Conservation (phyloP, 1,140 invertebrate genomes). For the Drosophila sp. region DNA sequence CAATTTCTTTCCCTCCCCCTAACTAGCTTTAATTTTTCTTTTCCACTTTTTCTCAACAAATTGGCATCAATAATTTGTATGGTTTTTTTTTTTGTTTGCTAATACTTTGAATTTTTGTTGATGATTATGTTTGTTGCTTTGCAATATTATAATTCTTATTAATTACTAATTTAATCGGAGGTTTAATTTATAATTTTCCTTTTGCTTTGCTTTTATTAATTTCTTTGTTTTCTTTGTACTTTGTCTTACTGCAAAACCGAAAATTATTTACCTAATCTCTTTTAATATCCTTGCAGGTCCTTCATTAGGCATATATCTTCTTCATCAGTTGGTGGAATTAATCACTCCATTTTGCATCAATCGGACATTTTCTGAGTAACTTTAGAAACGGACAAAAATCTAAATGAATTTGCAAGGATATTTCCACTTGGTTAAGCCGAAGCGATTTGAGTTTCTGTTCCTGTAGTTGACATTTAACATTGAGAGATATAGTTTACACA, state of each 20-base stretch:
- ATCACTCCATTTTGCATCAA: too few species aligned
- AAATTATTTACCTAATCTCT: neutral
- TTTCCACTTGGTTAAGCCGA: neutral
- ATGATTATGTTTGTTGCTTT: slow-evolving; percentile 7
- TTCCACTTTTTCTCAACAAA: neutral
- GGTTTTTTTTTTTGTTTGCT: neutral
- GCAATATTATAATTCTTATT: slow-evolving; percentile 6
- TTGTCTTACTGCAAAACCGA: slow-evolving; percentile 3
- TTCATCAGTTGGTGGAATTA: too few species aligned
- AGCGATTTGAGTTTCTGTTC: slow-evolving; percentile 11
- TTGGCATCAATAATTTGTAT: neutral
- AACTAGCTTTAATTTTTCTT: neutral
- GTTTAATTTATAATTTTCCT: slow-evolving; percentile 16
- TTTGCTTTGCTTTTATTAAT: slow-evolving; percentile 3
- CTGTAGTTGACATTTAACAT: slow-evolving; percentile 56
- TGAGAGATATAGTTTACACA: slow-evolving; percentile 42
- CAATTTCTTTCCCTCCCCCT: neutral
- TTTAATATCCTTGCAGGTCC: neutral
- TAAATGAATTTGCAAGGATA: neutral
- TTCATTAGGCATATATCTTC: neutral
- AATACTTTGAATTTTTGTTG: slow-evolving; percentile 11
- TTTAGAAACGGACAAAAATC: too few species aligned
- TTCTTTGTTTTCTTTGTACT: neutral
- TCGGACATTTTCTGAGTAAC: too few species aligned
- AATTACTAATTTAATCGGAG: slow-evolving; percentile 10